These are phyloP conservation scores for Andrena dorsata DNA, from an alignment of 2,888 invertebrate genomes.

Conservation along the genomic window DNA sequence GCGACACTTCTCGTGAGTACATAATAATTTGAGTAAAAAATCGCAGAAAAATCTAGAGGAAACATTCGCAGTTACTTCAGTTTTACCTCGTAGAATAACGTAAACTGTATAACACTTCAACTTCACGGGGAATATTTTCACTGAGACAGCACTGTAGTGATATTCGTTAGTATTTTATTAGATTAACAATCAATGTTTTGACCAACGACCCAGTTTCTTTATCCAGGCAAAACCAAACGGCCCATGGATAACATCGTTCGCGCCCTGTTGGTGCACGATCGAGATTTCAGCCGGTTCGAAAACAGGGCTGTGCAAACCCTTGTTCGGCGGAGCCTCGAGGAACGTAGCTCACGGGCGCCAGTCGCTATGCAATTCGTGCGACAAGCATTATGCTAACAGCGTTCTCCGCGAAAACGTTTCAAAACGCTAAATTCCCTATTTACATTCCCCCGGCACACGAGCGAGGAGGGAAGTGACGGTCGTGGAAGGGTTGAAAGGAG, in stretches of 20 bases:
- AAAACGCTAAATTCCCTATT: conserved; percentile 78
- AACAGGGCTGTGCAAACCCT: conserved; percentile 1
- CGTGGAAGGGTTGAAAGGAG: conserved; percentile 12
- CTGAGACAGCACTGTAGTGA: not conserved
- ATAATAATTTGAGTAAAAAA: not conserved
- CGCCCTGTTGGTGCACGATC: not conserved
- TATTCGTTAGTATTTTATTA: not conserved
- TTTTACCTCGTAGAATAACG: not conserved
- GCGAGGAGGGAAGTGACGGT: conserved; percentile 56
- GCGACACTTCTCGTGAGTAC: conserved; percentile 14
- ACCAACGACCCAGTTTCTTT: not conserved
- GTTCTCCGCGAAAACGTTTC: conserved; percentile 66
- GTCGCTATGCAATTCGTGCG: conserved; percentile 52
- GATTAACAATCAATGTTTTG: not conserved
- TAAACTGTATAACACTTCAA: not conserved
- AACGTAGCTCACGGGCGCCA: conserved; percentile 13
- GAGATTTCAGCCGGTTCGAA: conserved; percentile 9
- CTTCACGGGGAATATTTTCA: not conserved
- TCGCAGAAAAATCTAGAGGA: not conserved
- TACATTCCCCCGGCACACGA: conserved; percentile 75
- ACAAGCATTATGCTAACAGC: conserved; percentile 74
- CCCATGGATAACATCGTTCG: not conserved
- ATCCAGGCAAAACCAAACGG: not conserved
- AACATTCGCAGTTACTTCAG: not conserved
- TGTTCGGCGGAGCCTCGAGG: conserved; percentile 4